Evolutionary conservation across 2,888 invertebrate species (phyloP), one percentile per base, ranked within the genome.

Genomic region (Eupeodes latifasciatus): DNA sequence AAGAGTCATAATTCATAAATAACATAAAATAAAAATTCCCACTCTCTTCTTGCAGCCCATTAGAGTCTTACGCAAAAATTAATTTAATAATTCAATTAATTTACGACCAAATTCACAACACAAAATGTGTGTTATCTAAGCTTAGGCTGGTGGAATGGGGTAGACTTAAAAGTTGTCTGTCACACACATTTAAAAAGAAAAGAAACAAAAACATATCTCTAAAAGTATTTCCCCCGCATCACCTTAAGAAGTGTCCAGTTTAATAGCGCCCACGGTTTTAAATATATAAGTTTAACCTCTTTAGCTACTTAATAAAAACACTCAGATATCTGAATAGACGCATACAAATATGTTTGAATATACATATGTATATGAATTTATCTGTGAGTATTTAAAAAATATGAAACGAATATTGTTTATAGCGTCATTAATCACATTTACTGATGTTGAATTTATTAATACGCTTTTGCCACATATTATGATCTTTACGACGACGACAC

Each of bases 81-180:
- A 78, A 72, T 77, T 72, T 44, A 51, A 72, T 69, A 69, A 62
- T 71, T 71, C 55, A 74, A 59, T 61, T 67, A 81, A 81, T 78
- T 78, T 64, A 85, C 55, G 19, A 64, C 57, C 47, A 27, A 53
- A 69, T 59, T 62, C 82, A 40, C 40, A 40, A 40, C 40, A 78
- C 27, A 47, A 44, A 47, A 74, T 69, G 16, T 53, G 16, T 53
- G n/a, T 82, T 78, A 55, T 82, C 49, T n/a, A 78, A 74, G 47
- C 49, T 49, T 19, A 0, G 12, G 11, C 7, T 14, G 11, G 27
- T 27, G 27, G 27, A 27, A 27, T 40, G 9, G 9, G 40, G 10
- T 4, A 14, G 12, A 27, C 27, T 66, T 66, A 47, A 66, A 66
- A 66, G 40, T 49, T 53, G 69, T 16, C 53, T 53, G 69, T 69